Conservation (phyloP, 2,888 invertebrate genomes). For the Ceratothoa steindachneri region DNA sequence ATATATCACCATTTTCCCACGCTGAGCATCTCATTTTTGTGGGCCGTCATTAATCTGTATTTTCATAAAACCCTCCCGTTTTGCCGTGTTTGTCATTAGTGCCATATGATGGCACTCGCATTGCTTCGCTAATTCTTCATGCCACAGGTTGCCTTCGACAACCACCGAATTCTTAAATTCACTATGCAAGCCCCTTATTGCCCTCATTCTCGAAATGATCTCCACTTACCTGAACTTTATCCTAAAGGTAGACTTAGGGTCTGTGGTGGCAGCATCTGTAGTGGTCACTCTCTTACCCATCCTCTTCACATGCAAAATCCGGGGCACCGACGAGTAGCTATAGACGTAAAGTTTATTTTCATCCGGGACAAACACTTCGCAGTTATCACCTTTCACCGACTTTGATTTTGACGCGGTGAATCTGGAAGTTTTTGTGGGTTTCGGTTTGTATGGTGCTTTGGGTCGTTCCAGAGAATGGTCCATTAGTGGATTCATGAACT, state of each 20-base stretch:
- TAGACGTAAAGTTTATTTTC: conserved; percentile 43
- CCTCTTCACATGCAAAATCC: conserved; percentile 34
- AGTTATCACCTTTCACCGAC: not conserved
- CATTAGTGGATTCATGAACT: not conserved
- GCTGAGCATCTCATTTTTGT: no score
- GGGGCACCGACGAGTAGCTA: conserved; percentile 37
- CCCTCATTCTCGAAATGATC: no score
- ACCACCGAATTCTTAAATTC: no score
- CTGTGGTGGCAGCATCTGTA: conserved; percentile 21
- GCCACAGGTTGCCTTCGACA: no score
- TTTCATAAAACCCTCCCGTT: no score
- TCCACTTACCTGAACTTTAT: conserved; percentile 33
- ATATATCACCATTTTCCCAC: no score
- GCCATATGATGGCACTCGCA: no score
- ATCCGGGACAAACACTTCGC: conserved; percentile 44
- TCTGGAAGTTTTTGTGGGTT: not conserved
- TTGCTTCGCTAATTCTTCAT: no score
- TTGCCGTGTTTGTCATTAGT: no score
- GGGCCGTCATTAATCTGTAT: no score
- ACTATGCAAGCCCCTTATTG: no score
- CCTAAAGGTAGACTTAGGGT: conserved; percentile 39
- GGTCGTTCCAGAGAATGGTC: conserved; percentile 1
- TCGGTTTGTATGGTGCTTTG: not conserved
- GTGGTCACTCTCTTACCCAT: conserved; percentile 22
- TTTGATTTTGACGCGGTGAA: not conserved